These are phyloP conservation scores for Candoia aspera DNA, from an alignment of 2,113 vertebrate species.

Conservation along the genomic window DNA sequence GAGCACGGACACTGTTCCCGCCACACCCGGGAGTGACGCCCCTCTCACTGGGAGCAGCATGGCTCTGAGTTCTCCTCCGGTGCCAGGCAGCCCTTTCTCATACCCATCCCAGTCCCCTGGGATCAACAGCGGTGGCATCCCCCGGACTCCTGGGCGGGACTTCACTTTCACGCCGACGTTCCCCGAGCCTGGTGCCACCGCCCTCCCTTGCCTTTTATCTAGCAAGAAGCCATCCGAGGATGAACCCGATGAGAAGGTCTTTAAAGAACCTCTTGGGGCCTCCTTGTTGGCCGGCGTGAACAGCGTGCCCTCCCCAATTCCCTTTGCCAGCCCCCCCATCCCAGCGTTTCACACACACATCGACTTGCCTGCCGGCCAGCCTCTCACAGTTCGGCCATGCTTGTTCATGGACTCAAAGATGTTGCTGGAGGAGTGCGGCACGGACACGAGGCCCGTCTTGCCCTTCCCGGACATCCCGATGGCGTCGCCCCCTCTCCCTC, in stretches of 20 bases:
- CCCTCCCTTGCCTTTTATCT: conserved; percentile 73
- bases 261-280: conserved; percentile 83
- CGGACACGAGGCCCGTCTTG: conserved; percentile 64
- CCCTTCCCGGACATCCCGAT: conserved; percentile 66
- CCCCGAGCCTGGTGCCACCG: conserved; percentile 81
- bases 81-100: conserved; percentile 92
- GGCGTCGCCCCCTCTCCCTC: conserved; percentile 71
- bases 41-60: conserved; percentile 87
- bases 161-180: conserved; percentile 92
- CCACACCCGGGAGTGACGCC: conserved; percentile 87
- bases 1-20: conserved; percentile 88
- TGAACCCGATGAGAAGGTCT: conserved; percentile 80
- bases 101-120: conserved; percentile 93
- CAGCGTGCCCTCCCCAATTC: conserved; percentile 72
- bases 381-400: conserved; percentile 59
- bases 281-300: conserved; percentile 65
- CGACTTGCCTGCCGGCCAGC: conserved; percentile 58
- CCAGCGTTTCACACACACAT: conserved; percentile 66
- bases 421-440: conserved; percentile 59
- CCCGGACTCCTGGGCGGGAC: conserved; percentile 94
- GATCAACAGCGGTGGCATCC: conserved; percentile 87
- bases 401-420: conserved; percentile 68
- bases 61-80: conserved; percentile 88
- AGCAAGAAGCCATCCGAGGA: conserved; percentile 84
- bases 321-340: conserved; percentile 67